A percentile compares a stretch with the other conserved stretches of the same genome.
Conservation (phyloP, 1,140 invertebrate species). For the Aphis craccivora region DNA sequence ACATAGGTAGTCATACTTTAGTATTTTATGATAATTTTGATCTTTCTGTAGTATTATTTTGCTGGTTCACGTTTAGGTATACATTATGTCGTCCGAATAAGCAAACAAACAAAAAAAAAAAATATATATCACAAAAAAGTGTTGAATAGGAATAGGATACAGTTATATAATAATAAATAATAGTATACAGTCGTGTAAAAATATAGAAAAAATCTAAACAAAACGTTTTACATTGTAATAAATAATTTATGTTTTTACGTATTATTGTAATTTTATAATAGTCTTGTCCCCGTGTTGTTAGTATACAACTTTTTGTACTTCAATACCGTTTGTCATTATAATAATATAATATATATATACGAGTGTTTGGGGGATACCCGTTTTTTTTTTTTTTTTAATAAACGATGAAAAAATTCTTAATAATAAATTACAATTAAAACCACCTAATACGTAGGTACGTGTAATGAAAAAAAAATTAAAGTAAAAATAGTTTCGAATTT, state of each 20-base stretch:
- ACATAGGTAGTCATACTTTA: no score
- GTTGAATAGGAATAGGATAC: not conserved
- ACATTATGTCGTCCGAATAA: not conserved
- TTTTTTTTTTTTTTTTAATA: not conserved
- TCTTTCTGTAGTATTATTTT: not conserved
- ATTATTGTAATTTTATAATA: not conserved
- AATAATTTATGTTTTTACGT: not conserved
- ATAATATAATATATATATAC: not conserved
- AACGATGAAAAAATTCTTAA: not conserved
- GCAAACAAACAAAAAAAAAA: not conserved
- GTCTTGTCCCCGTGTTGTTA: not conserved
- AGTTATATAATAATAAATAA: not conserved
- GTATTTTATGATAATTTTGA: not conserved
- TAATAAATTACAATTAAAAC: not conserved
- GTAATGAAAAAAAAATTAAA: not conserved
- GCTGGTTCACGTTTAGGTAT: not conserved
- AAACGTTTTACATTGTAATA: not conserved
- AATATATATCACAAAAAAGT: not conserved
- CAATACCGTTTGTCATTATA: not conserved
- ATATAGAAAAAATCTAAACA: not conserved
- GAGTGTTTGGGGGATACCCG: not conserved
- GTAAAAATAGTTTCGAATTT: not conserved
- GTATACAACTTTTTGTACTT: not conserved
- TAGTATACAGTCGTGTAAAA: not conserved
- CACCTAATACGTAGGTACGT: not conserved